Percentiles rank a stretch among this genome's conserved stretches.
Conservation (phyloP, 2,797 vertebrate species). For the Eospalax fontanierii region DNA sequence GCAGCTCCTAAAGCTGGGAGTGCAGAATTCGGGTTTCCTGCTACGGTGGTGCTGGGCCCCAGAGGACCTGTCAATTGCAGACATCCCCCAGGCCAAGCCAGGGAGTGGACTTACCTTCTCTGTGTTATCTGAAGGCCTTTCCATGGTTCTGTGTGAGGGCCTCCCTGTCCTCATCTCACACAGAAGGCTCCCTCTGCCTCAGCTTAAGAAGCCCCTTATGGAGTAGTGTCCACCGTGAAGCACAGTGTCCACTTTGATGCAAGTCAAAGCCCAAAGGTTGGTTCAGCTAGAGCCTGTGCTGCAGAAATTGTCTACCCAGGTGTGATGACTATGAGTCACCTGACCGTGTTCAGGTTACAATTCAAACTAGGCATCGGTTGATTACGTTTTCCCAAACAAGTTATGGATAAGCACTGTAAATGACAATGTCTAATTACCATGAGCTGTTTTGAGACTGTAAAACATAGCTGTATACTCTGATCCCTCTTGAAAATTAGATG, state of each 20-base stretch:
- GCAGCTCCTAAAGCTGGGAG: background rate
- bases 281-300: background rate
- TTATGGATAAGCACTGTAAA: background rate
- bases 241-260: too few species aligned
- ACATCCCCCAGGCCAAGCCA: background rate
- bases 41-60: fast-evolving
- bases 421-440: background rate
- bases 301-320: background rate
- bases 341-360: background rate
- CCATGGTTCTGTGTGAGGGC: background rate
- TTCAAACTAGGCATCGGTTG: background rate
- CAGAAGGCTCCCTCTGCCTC: background rate
- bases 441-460: background rate
- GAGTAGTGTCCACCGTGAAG: fast-evolving
- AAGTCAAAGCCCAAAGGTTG: background rate
- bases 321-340: background rate
- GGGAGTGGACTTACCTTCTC: background rate
- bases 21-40: background rate
- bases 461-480: background rate
- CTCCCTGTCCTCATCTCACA: background rate
- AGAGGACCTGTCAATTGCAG: fast-evolving
- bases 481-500: background rate
- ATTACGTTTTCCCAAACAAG: background rate
- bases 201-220: background rate
- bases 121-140: background rate